Conservation (phyloP, 2,888 invertebrate genomes). For the Lepidocyrtinus sp. region DNA sequence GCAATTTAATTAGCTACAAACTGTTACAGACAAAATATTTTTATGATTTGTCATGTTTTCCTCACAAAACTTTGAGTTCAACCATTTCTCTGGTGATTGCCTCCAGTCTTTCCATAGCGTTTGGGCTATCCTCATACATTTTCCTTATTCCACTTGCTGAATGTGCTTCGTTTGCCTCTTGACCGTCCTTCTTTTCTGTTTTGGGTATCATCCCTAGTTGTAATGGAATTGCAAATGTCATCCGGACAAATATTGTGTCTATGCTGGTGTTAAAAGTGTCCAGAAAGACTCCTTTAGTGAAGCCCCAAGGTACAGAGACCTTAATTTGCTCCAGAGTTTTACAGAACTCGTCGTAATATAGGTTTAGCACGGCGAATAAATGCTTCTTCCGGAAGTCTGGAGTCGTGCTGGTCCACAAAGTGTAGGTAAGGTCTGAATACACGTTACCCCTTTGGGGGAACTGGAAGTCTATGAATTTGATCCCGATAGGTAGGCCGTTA, state of each 20-base stretch:
- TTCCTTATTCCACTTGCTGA: not conserved
- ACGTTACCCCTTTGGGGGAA: constrained; percentile 48
- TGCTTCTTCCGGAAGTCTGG: constrained; percentile 50
- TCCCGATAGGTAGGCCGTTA: constrained; percentile 24
- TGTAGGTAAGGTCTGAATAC: constrained; percentile 49
- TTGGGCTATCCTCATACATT: constrained; percentile 46
- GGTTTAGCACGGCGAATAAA: constrained; percentile 23
- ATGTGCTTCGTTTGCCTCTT: constrained; percentile 20
- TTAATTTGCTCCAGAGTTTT: constrained; percentile 31
- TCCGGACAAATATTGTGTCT: constrained; percentile 40
- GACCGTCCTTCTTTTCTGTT: constrained; percentile 20
- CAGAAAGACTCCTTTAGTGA: constrained; percentile 48
- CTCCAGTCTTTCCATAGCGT: constrained; percentile 46
- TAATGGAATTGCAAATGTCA: constrained; percentile 62
- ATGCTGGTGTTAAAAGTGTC: constrained; percentile 49
- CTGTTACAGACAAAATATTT: too few relatives aligned
- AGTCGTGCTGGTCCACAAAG: constrained; percentile 57
- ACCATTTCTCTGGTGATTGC: constrained; percentile 43
- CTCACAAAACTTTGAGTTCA: constrained; percentile 33
- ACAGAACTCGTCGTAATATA: constrained; percentile 48
- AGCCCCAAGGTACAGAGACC: constrained; percentile 42
- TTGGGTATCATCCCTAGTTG: constrained; percentile 57
- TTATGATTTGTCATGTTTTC: constrained; percentile 6
- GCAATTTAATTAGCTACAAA: too few relatives aligned
- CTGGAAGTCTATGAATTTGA: constrained; percentile 64